These are phyloP conservation scores for Mesoligia furuncula DNA, from an alignment of 2,888 invertebrate species.

Conservation along the genomic window DNA sequence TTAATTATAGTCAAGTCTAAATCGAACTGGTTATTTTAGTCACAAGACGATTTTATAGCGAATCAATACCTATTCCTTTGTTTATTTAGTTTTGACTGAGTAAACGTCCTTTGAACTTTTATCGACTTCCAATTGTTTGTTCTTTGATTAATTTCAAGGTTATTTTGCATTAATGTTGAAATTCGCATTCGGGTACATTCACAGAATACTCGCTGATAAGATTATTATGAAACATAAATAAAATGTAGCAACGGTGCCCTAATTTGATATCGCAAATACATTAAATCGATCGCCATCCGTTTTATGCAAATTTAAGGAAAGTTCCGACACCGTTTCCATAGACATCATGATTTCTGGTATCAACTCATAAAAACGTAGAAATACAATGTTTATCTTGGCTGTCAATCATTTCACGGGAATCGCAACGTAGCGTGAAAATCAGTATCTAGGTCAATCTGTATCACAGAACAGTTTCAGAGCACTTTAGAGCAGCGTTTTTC, in stretches of 20 bases:
- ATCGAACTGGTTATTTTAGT: conserved; percentile 12
- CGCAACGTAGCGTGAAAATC: not conserved
- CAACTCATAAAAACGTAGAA: conserved; percentile 2
- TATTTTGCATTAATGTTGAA: conserved; percentile 24
- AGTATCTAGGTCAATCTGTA: not conserved
- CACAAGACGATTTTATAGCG: not conserved
- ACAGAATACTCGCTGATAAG: conserved; percentile 30
- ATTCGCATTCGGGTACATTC: conserved; percentile 20
- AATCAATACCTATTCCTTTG: conserved; percentile 5
- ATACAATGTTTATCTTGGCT: not conserved
- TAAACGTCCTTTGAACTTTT: conserved; percentile 26
- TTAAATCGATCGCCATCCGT: conserved; percentile 2
- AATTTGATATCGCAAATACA: conserved; percentile 13
- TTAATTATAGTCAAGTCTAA: conserved; percentile 16
- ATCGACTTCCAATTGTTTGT: conserved; percentile 17
- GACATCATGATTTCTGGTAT: not conserved
- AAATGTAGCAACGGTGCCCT: conserved; percentile 24
- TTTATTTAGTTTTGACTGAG: conserved; percentile 17
- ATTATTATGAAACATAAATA: conserved; percentile 21
- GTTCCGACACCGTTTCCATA: not conserved
- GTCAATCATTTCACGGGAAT: not conserved
- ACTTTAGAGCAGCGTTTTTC: not conserved
- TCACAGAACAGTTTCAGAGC: not conserved
- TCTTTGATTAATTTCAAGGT: conserved; percentile 45
- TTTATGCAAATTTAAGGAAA: conserved; percentile 5